These are phyloP conservation scores for Symphodus melops DNA, from an alignment of 2,113 vertebrate genomes.

Conservation along the genomic window DNA sequence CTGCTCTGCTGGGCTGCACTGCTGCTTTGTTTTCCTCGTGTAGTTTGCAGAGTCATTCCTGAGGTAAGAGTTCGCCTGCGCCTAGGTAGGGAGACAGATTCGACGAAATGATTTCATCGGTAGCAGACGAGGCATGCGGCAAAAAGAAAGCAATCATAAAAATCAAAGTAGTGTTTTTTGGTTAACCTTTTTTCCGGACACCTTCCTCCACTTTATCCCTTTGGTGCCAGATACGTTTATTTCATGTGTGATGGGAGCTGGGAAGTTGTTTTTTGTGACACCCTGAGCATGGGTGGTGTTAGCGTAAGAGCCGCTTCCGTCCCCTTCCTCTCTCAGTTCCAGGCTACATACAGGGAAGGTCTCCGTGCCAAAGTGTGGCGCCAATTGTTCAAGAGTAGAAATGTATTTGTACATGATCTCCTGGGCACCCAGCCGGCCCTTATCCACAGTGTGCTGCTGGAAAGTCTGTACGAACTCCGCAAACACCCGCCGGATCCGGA, in stretches of 20 bases:
- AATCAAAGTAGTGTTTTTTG: accelerated
- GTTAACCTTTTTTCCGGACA: conserved; percentile 63
- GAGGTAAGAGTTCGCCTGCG: conserved; percentile 65
- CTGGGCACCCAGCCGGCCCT: conserved; percentile 76
- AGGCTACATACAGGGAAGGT: conserved; percentile 73
- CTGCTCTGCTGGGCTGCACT: neutral
- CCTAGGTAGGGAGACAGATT: conserved; percentile 45
- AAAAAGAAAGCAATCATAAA: neutral
- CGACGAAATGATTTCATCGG: neutral
- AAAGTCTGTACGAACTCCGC: conserved; percentile 85
- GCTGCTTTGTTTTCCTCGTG: conserved; percentile 48
- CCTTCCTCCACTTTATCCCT: conserved; percentile 88
- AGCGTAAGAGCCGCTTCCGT: conserved; percentile 64
- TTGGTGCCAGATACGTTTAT: conserved; percentile 85
- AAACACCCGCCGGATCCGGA: conserved; percentile 88
- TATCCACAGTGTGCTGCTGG: conserved; percentile 85
- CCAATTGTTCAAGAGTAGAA: conserved; percentile 89
- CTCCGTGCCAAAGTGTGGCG: conserved; percentile 85
- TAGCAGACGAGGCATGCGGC: neutral
- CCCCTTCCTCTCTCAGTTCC: conserved; percentile 72
- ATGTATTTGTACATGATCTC: conserved; percentile 93
- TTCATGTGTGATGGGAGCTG: conserved; percentile 74
- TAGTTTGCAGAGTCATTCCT: conserved; percentile 55
- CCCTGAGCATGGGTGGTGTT: conserved; percentile 15
- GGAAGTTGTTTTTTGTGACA: conserved; percentile 19